Evolutionary conservation across 2,797 vertebrate species (phyloP).

Genomic region (Hyperoplus immaculatus): DNA sequence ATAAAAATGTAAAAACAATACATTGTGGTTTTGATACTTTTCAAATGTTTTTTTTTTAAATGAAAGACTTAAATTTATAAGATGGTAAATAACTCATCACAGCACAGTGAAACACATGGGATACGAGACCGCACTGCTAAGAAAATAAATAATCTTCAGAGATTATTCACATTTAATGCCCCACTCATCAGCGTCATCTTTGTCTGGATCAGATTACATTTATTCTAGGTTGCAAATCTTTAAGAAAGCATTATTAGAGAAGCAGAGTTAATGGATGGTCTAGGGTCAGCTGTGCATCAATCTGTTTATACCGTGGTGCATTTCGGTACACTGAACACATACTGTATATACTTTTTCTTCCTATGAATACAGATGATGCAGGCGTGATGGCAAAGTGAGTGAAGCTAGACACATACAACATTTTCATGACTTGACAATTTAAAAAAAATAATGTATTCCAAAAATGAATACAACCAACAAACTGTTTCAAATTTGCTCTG

Average conservation of each 20-base stretch:
- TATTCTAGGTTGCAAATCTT: slow-evolving; percentile 43
- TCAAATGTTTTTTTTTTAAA: not conserved
- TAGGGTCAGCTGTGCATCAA: slow-evolving; percentile 40
- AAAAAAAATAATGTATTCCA: too few relatives aligned
- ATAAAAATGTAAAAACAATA: slow-evolving; percentile 14
- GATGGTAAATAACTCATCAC: not conserved
- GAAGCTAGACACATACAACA: too few relatives aligned
- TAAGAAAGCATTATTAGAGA: slow-evolving; percentile 46
- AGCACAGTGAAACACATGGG: not conserved
- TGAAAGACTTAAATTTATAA: not conserved
- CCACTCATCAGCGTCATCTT: slow-evolving; percentile 27
- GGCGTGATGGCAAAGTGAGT: not conserved
- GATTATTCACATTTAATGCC: slow-evolving; percentile 39
- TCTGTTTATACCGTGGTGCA: slow-evolving; percentile 59
- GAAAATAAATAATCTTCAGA: slow-evolving; percentile 7
- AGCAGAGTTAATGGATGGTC: slow-evolving; percentile 28
- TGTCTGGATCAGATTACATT: slow-evolving; percentile 40
- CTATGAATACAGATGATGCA: not conserved
- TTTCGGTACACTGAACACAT: slow-evolving; percentile 11
- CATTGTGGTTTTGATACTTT: slow-evolving; percentile 9
- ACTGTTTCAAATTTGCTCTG: slow-evolving; percentile 48
- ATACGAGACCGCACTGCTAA: not conserved
- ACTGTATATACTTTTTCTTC: slow-evolving; percentile 1
- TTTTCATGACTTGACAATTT: too few relatives aligned
- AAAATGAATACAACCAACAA: not conserved